These are phyloP conservation scores for Amphiprion percula DNA, from an alignment of 2,113 vertebrate species.

Conservation along the genomic window DNA sequence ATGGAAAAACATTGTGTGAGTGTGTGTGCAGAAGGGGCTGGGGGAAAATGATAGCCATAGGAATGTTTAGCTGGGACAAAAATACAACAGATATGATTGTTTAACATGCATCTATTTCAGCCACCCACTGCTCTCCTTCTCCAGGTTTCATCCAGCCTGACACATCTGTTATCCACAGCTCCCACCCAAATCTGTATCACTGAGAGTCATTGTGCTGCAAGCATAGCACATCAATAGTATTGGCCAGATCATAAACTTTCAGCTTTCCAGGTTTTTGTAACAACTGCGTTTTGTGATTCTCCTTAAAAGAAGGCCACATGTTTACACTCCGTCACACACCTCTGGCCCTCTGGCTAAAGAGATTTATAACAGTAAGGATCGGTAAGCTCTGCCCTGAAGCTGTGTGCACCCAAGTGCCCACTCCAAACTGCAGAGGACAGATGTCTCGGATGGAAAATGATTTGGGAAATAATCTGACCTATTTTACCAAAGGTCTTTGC, in stretches of 20 bases:
- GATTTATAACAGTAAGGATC: conserved; percentile 49
- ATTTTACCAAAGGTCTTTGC: conserved; percentile 32
- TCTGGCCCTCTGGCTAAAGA: conserved; percentile 53
- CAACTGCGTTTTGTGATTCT: not conserved
- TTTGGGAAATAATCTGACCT: conserved; percentile 54
- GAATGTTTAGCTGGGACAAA: conserved; percentile 1
- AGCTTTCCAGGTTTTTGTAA: conserved; percentile 8
- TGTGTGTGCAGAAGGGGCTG: not conserved
- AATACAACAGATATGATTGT: conserved; percentile 10
- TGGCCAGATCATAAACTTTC: conserved; percentile 1
- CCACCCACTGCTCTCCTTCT: not conserved
- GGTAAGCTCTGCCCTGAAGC: conserved; percentile 51
- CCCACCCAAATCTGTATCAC: not conserved
- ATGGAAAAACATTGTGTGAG: conserved; percentile 18
- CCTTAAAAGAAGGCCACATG: conserved; percentile 27
- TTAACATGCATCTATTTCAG: too few relatives aligned
- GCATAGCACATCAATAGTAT: not conserved
- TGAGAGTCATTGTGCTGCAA: not conserved
- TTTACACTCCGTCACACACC: conserved; percentile 38
- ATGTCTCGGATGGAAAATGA: conserved; percentile 47
- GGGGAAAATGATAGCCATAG: not conserved
- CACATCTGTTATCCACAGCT: not conserved
- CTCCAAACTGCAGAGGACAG: conserved; percentile 43
- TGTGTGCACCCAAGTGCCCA: conserved; percentile 30
- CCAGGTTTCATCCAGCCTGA: not conserved